phyloP scores from a whole-genome alignment of 2,113 vertebrate genomes.

The Hypanus sabinus region DNA sequence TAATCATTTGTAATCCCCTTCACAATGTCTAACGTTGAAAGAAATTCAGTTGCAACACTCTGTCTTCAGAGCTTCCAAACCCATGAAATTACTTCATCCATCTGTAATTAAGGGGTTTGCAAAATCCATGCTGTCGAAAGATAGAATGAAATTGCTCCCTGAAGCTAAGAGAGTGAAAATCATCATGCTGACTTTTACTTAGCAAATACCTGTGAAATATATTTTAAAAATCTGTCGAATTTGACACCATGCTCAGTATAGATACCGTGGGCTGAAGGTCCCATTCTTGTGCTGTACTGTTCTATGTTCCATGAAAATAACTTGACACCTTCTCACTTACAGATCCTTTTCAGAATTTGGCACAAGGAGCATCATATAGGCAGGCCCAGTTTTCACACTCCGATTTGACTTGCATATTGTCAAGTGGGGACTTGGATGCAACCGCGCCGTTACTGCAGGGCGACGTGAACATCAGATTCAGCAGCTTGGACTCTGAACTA shows the following conservation, averaged over 20 bases:
- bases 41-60: no score
- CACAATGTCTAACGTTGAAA: neutral
- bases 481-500: conserved; percentile 83
- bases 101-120: neutral
- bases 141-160: neutral
- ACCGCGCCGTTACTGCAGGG: conserved; percentile 80
- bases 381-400: conserved; percentile 73
- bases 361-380: conserved; percentile 76
- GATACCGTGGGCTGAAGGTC: no score
- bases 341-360: conserved; percentile 82
- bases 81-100: neutral
- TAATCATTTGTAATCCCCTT: neutral
- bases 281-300: no score
- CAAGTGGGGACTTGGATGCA: conserved; percentile 76
- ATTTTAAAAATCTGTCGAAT: no score
- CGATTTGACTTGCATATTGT: conserved; percentile 78
- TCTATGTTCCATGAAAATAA: neutral
- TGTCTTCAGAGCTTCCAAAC: neutral
- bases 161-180: neutral
- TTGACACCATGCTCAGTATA: no score
- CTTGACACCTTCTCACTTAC: conserved; percentile 47
- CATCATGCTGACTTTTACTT: neutral
- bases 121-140: neutral
- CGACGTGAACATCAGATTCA: conserved; percentile 80
- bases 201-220: neutral